Evolutionary conservation across 1,140 invertebrate species (phyloP).

Genomic region (Cyphomyrmex costatus): DNA sequence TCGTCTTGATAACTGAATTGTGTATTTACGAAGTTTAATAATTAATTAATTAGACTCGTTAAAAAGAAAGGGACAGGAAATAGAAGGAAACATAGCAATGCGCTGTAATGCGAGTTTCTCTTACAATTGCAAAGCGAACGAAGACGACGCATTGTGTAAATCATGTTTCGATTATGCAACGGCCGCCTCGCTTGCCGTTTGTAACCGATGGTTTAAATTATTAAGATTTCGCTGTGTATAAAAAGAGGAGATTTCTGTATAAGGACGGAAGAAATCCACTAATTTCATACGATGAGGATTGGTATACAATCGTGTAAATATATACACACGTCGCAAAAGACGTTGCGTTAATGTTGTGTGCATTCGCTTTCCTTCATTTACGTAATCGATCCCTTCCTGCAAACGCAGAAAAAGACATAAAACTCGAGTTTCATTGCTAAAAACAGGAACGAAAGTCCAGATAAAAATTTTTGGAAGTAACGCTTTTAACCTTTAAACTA

Average conservation of each 20-base stretch:
- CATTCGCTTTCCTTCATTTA: conserved; percentile 43
- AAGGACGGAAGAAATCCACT: conserved; percentile 63
- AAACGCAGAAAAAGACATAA: neutral
- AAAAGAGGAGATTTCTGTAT: conserved; percentile 41
- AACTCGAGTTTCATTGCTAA: neutral
- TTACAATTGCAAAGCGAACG: conserved; percentile 64
- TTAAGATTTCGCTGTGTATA: conserved; percentile 69
- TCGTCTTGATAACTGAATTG: neutral
- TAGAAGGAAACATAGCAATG: neutral
- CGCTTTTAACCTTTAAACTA: neutral
- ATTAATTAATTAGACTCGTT: neutral
- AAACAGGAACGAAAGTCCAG: neutral
- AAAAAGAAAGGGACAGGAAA: neutral
- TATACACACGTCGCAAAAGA: conserved; percentile 64
- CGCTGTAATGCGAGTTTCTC: conserved; percentile 55
- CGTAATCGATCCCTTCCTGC: neutral
- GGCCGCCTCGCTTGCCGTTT: neutral
- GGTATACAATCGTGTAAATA: conserved; percentile 79
- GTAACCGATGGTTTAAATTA: conserved; percentile 53
- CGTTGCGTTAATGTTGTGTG: conserved; percentile 34
- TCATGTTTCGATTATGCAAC: conserved; percentile 51
- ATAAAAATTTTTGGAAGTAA: neutral
- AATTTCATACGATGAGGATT: conserved; percentile 78
- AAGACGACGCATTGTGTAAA: conserved; percentile 64
- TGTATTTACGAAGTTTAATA: neutral